Conservation (phyloP, 2,888 invertebrate genomes). For the Chloroclystis v-ata region DNA sequence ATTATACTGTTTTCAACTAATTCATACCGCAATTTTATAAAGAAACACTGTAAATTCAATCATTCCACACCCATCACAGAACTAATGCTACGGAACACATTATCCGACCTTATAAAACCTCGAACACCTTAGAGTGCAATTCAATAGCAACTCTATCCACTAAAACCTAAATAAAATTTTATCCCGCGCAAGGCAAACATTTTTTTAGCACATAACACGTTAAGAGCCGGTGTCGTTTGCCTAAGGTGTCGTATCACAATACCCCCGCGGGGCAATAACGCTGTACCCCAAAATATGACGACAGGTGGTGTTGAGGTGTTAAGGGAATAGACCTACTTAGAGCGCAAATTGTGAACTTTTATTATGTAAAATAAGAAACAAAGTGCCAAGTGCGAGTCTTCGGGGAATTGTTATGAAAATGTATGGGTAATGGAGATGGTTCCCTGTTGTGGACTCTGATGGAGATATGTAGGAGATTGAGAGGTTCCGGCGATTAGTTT, state of each 20-base stretch:
- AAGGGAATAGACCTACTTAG: conserved; percentile 15
- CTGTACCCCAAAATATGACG: conserved; percentile 39
- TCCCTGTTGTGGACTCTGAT: too few relatives aligned
- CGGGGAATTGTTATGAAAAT: not conserved
- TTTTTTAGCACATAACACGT: conserved; percentile 4
- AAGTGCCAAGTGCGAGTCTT: not conserved
- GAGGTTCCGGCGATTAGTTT: too few relatives aligned
- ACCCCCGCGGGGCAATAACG: not conserved
- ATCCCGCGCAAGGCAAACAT: conserved; percentile 1
- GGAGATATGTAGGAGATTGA: too few relatives aligned
- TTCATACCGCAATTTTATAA: too few relatives aligned
- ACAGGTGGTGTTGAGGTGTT: conserved; percentile 24
- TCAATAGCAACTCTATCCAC: not conserved
- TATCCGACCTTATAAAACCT: too few relatives aligned
- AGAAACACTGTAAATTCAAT: too few relatives aligned
- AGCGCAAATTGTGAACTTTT: conserved; percentile 6
- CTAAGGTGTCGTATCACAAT: conserved; percentile 1
- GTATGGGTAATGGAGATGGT: too few relatives aligned
- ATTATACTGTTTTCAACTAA: too few relatives aligned
- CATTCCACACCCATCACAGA: too few relatives aligned
- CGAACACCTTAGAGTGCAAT: not conserved
- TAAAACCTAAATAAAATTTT: conserved; percentile 5
- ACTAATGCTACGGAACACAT: too few relatives aligned
- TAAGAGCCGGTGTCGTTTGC: conserved; percentile 1
- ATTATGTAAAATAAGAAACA: conserved; percentile 2